Evolutionary conservation across 2,888 invertebrate genomes (phyloP).

Genomic region (Thymelicus sylvestris): DNA sequence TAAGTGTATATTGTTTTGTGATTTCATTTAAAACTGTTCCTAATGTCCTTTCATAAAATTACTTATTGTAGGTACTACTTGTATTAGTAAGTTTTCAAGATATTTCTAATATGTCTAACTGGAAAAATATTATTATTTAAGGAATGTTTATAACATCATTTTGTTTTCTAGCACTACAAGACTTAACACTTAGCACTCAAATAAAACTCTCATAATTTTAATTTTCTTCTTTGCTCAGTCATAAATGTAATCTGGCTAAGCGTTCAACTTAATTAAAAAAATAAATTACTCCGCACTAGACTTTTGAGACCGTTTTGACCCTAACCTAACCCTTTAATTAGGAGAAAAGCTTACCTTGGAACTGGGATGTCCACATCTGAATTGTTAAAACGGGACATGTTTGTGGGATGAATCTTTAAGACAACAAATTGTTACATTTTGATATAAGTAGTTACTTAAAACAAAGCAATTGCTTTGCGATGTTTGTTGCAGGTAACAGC

Average conservation of each 20-base stretch:
- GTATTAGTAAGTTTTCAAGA: too few species aligned
- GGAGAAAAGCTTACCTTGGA: conserved; percentile 34
- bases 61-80: too few species aligned
- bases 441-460: too few species aligned
- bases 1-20: too few species aligned
- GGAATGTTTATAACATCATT: neutral
- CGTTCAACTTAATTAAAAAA: conserved; percentile 31
- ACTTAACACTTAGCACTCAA: neutral
- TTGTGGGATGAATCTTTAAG: neutral
- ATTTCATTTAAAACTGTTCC: too few species aligned
- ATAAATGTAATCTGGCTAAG: conserved; percentile 17
- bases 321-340: conserved; percentile 39
- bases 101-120: too few species aligned
- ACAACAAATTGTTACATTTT: too few species aligned
- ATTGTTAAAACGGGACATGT: neutral
- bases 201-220: conserved; percentile 13
- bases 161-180: neutral
- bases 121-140: neutral
- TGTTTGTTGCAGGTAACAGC: too few species aligned
- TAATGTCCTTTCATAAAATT: too few species aligned
- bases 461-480: too few species aligned
- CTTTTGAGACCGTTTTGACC: conserved; percentile 27
- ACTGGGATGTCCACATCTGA: neutral
- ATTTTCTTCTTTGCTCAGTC: conserved; percentile 3
- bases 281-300: conserved; percentile 34